Percentiles rank a stretch among this genome's conserved stretches.
Conservation (phyloP, 1,140 invertebrate genomes). For the Bradynema listronoti region DNA sequence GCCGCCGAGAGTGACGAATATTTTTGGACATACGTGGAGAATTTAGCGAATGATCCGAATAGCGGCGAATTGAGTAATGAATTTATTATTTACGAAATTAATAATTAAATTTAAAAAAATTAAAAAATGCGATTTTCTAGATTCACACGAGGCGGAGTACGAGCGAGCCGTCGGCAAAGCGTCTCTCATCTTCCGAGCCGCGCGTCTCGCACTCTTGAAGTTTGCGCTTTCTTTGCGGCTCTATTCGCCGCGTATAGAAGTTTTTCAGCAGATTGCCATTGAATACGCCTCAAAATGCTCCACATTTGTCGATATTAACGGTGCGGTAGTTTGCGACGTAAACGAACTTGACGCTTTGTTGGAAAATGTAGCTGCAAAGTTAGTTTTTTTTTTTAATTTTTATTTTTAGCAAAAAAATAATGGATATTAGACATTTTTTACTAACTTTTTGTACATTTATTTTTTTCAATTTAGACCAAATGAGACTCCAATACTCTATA, state of each 20-base stretch:
- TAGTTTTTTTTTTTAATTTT: slow-evolving; percentile 18
- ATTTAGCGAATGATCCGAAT: slow-evolving; percentile 19
- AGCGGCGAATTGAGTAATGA: slow-evolving; percentile 17
- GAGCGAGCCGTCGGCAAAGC: slow-evolving; percentile 40
- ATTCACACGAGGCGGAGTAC: slow-evolving; percentile 45
- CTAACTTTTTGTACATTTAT: slow-evolving; percentile 14
- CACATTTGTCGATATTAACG: slow-evolving; percentile 29
- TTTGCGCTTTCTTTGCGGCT: slow-evolving; percentile 47
- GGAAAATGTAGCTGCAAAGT: slow-evolving; percentile 13
- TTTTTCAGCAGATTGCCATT: slow-evolving; percentile 45
- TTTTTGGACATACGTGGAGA: slow-evolving; percentile 42
- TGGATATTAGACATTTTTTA: not conserved
- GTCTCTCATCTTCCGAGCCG: slow-evolving; percentile 7
- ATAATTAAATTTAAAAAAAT: not conserved
- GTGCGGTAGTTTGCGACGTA: slow-evolving; percentile 16
- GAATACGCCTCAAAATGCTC: slow-evolving; percentile 11
- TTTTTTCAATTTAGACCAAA: slow-evolving; percentile 19
- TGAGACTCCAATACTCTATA: slow-evolving; percentile 14
- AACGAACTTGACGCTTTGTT: slow-evolving; percentile 5
- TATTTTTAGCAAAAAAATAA: not conserved
- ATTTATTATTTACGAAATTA: slow-evolving; percentile 9
- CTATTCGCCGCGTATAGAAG: slow-evolving; percentile 47
- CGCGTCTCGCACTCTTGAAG: slow-evolving; percentile 40
- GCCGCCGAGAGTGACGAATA: slow-evolving; percentile 34
- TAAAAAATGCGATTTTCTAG: slow-evolving; percentile 18